Base-by-base conservation (phyloP, 2,113 vertebrate species). In the Hippocampus guttulatus region DNA sequence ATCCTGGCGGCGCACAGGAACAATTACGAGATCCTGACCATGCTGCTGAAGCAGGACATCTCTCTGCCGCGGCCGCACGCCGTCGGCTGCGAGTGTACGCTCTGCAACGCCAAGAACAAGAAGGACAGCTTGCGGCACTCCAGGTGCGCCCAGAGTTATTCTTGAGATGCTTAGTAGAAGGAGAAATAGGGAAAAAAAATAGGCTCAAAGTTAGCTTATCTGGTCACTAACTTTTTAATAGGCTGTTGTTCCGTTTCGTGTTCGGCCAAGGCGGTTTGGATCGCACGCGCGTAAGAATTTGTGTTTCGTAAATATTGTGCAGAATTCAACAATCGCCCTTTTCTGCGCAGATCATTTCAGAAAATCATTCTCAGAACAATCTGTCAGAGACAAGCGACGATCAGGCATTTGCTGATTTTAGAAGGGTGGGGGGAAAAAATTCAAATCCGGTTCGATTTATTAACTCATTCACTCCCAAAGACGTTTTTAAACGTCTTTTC, bases 21-120 rank as follows among this genome's bases (percentile, higher is more conserved):
- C 88, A 98, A 99, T 89, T 99, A 99, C 68, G 97, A 99, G 89
- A 99, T 99, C 82, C 94, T 99, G 71, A 98, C 97, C 23, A 98
- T 99, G 96, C 91, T 99, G 27, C 90, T 99, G 80, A 98, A 99
- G 76, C 97, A 98, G 85, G 97, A 99, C 77, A 96, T 98, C 77
- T 98, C 97, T 0, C 92, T 99, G 52, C 97, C 97, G 15, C 94
- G 97, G 75, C 97, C 97, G 20, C 97, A 99, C 54, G 97, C 97
- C 7, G 97, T 99, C 3, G 97, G 97, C 84, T 99, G 97, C 83
- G 97, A 99, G 75, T 99, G 97, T 78, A 98, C 95, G 0, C 87
- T 99, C 64, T 99, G 97, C 89, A 96, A 96, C 51, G 97, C 96
- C 82, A 99, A 99, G 87, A 99, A 99, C 93, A 98, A 98, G 89